Evolutionary conservation across 2,797 vertebrate genomes (phyloP).

Genomic region (Benthosema pterotum): DNA sequence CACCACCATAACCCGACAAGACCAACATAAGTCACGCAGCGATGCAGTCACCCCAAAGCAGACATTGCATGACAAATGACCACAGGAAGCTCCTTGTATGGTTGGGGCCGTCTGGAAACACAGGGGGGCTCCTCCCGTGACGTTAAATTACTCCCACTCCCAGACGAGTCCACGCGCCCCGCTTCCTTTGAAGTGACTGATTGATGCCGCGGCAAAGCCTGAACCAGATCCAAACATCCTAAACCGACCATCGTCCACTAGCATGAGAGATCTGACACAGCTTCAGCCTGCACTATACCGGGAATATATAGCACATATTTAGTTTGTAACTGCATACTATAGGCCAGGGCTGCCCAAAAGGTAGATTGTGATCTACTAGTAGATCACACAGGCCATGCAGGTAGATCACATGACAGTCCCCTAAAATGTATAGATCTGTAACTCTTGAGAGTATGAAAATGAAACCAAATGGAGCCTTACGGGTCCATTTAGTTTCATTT

Average conservation of each 20-base stretch:
- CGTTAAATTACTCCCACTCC: slow-evolving; percentile 32
- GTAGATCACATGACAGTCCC: no score
- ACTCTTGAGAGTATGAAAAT: no score
- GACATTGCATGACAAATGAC: slow-evolving; percentile 50
- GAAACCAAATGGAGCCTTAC: no score
- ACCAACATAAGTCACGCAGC: slow-evolving; percentile 33
- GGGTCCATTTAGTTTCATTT: no score
- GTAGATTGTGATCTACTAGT: no score
- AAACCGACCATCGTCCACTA: slow-evolving; percentile 30
- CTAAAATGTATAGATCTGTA: no score
- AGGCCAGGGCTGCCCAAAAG: no score
- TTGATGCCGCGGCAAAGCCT: slow-evolving; percentile 43
- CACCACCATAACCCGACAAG: slow-evolving; percentile 3
- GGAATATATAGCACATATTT: slow-evolving; percentile 28
- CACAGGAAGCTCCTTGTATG: slow-evolving; percentile 45
- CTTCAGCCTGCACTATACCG: slow-evolving; percentile 8
- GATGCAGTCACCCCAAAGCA: slow-evolving; percentile 14
- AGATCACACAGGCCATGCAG: no score
- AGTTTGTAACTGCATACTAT: slow-evolving; percentile 17
- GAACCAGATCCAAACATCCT: slow-evolving; percentile 38
- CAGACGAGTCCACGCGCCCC: slow-evolving; percentile 13
- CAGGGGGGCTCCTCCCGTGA: slow-evolving; percentile 20
- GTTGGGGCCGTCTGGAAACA: slow-evolving; percentile 35
- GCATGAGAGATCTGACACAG: slow-evolving; percentile 6
- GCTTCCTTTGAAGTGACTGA: slow-evolving; percentile 63